Evolutionary conservation across 1,140 invertebrate genomes (phyloP).

Genomic region (Zaprionus nigranus): DNA sequence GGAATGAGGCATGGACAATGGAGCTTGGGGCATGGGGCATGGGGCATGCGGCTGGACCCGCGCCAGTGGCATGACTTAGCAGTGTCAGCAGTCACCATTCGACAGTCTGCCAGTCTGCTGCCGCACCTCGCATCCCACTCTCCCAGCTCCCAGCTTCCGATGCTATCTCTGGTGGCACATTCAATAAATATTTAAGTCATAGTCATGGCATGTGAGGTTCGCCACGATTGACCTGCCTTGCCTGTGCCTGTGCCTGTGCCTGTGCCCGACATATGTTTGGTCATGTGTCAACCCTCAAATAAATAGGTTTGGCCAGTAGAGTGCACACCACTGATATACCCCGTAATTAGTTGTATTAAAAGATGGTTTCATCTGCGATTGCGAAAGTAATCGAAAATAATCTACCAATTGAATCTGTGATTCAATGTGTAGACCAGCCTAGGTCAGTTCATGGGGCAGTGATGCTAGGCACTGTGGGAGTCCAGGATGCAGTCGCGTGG

Average conservation of each 20-base stretch:
- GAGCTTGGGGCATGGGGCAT: neutral
- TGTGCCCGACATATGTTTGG: conserved; percentile 4
- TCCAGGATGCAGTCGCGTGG: neutral
- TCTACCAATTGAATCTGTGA: neutral
- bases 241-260: neutral
- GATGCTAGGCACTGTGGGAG: too few relatives aligned
- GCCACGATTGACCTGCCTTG: conserved; percentile 35
- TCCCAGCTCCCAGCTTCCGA: neutral
- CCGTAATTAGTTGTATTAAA: neutral
- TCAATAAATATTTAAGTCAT: conserved; percentile 69
- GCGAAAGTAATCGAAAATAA: neutral
- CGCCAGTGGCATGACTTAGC: conserved; percentile 25
- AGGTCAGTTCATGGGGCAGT: too few relatives aligned
- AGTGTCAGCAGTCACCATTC: conserved; percentile 4
- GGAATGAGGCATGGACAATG: neutral
- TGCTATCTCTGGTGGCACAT: conserved; percentile 35
- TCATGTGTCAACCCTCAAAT: conserved; percentile 14
- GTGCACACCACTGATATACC: neutral
- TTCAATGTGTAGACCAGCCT: too few relatives aligned
- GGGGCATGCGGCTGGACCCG: neutral
- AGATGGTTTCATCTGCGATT: neutral
- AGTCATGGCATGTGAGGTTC: conserved; percentile 20
- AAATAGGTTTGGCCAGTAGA: neutral
- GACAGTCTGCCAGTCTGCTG: neutral
- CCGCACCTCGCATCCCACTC: neutral